Evolutionary conservation across 2,113 vertebrate species (phyloP), one percentile per base, ranked within the genome.

Genomic region (Pluvialis apricaria): DNA sequence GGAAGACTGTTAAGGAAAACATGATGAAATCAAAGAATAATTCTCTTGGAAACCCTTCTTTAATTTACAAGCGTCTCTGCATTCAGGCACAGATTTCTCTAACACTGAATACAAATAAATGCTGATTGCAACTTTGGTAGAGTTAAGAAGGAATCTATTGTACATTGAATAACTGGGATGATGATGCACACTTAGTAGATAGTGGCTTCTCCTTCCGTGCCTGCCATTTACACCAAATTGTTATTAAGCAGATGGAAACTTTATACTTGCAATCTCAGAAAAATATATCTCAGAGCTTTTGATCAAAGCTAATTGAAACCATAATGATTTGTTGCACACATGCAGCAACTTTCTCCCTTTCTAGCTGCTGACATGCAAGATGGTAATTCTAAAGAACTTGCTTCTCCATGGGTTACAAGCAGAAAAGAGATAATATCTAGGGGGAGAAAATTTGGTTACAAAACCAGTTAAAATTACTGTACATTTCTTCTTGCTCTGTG

Each of bases 181-280:
- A 81, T 85, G 78, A 86, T 84, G 65, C 20, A 89, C 11, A 47
- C 45, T 76, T 79, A 66, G n/a, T 38, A 89, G 69, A 78, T 5
- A 68, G 58, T 52, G 44, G 13, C 13, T 93, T 91, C n/a, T 79
- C 22, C 77, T 91, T 87, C 70, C 3, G 4, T 42, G 58, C 19
- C 73, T 90, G 47, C 60, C 40, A 88, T 79, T 96, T 93, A 65
- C 34, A 60, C 21, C 4, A 7, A 45, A 93, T 93, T 91, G 77
- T 66, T 96, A 78, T 71, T 86, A 95, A 86, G 72, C 86, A 94
- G 88, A 90, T 78, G 82, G 76, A 91, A 91, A 88, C n/a, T 82
- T 82, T 15, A 38, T 31, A 36, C 14, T 91, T 69, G 4, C 1
- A 1, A 80, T 83, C 32, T 90, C 71, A 79, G 72, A 88, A 94